phyloP scores from a whole-genome alignment of 2,888 invertebrate species.

The Syritta pipiens region DNA sequence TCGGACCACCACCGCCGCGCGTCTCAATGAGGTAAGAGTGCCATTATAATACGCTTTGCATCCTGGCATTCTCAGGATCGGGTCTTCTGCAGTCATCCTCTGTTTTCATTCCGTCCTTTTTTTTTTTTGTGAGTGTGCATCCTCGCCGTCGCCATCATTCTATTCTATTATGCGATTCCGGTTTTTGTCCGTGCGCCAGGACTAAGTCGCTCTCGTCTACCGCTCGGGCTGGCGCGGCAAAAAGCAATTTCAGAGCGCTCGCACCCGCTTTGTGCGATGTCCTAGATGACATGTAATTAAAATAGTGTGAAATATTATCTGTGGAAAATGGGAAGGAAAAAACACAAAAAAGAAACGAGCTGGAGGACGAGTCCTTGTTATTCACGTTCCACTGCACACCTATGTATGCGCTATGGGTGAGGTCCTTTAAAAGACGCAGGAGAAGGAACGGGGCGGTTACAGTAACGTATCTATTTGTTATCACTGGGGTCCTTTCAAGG shows the following conservation, averaged over 20 bases:
- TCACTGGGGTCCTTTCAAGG: constrained; percentile 33
- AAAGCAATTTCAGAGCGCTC: constrained; percentile 65
- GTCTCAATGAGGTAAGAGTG: constrained; percentile 51
- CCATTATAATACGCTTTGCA: constrained; percentile 63
- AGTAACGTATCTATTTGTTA: constrained; percentile 45
- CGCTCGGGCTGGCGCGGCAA: constrained; percentile 18
- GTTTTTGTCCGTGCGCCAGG: constrained; percentile 48
- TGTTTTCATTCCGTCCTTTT: constrained; percentile 39
- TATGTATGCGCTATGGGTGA: constrained; percentile 28
- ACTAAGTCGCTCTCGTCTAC: constrained; percentile 48
- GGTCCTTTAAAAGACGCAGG: no score
- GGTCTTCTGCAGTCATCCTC: constrained; percentile 38
- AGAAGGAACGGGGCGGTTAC: neutral
- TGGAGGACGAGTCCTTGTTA: constrained; percentile 54
- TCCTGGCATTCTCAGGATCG: constrained; percentile 46
- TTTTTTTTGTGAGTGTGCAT: constrained; percentile 14
- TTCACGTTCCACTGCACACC: constrained; percentile 63
- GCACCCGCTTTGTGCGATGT: constrained; percentile 60
- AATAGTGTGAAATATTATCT: constrained; percentile 70
- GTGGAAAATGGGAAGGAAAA: constrained; percentile 36
- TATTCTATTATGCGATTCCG: constrained; percentile 63
- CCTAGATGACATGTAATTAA: constrained; percentile 70
- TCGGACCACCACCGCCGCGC: neutral
- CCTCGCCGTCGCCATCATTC: constrained; percentile 49
- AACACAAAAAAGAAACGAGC: constrained; percentile 10